Evolutionary conservation across 2,113 vertebrate species (phyloP).

Genomic region (Apodemus speciosus): DNA sequence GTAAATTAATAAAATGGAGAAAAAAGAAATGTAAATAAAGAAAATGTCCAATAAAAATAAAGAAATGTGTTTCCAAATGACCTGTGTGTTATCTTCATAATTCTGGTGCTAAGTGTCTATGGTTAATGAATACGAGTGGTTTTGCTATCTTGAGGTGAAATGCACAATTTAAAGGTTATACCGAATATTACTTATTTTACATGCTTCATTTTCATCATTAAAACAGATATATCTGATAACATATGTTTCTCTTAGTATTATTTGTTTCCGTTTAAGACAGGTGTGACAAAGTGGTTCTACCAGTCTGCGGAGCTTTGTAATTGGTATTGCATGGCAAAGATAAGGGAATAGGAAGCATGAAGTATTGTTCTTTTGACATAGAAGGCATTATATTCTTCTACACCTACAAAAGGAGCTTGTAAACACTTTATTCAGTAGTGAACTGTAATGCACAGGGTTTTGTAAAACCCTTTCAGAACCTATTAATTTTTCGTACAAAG

Average conservation of each 20-base stretch:
- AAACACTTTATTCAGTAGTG: conserved; percentile 52
- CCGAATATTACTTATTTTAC: background rate
- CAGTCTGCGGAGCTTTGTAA: background rate
- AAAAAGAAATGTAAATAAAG: too few species aligned
- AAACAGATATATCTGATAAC: background rate
- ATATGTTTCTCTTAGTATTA: background rate
- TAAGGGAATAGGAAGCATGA: conserved; percentile 28
- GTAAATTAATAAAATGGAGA: too few species aligned
- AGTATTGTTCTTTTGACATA: background rate
- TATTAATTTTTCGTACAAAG: conserved; percentile 71
- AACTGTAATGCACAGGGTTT: conserved; percentile 52
- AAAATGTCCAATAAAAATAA: too few species aligned
- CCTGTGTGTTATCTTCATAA: background rate
- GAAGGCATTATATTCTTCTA: background rate
- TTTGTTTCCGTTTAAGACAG: background rate
- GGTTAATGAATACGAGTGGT: background rate
- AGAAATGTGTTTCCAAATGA: background rate
- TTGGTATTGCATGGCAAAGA: background rate
- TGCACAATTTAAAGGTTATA: background rate
- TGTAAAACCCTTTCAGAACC: conserved; percentile 46
- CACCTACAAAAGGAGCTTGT: background rate
- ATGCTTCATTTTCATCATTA: background rate
- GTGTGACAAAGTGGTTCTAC: background rate
- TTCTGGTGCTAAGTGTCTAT: background rate
- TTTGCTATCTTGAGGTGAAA: background rate